Evolutionary conservation across 2,113 vertebrate species (phyloP), one percentile per base, ranked within the genome.

Genomic region (Psittacula cyanocephala): DNA sequence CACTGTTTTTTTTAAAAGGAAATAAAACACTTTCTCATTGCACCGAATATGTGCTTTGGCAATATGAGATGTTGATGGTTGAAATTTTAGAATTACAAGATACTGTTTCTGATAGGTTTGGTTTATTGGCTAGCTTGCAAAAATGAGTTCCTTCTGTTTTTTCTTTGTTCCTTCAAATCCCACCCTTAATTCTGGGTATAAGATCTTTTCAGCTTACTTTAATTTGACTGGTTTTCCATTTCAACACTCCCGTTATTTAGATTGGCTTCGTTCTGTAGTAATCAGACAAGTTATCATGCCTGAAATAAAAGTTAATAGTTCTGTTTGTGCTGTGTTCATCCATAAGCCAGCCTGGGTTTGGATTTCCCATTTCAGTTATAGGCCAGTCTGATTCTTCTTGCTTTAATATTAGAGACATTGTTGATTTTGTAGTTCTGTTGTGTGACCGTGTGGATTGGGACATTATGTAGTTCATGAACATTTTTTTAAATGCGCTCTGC

Each of bases 1-100:
- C 64, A 35, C 85, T 72, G 68, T 91, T 55, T 94, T 94, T 93
- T 95, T 94, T 77, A 57, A 77, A 92, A 95, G 65, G 77, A 89
- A 91, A 53, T 77, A 70, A 68, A 88, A 19, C 17, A 46, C 39
- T 91, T 74, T 91, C 33, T 96, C 13, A 20, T 44, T 59, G 46
- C 10, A 35, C 24, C 41, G 47, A 82, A 35, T 78, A 55, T 44
- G 7, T 81, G 59, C 44, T 87, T 97, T 93, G 85, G 87, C 88
- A 90, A 11, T 77, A 44, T 47, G 75, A 82, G 44, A 52, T 59
- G 84, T 43, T 65, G 55, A 62, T 74, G 31, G 55, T 79, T 93
- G 87, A 72, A 89, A 62, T 71, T 78, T 81, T 94, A 79, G 22
- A 76, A 39, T 90, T 92, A 62, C 37, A 64, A 49, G 60, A 6